Evolutionary conservation across 2,113 vertebrate genomes (phyloP).

Genomic region (Lampris megalopsis): DNA sequence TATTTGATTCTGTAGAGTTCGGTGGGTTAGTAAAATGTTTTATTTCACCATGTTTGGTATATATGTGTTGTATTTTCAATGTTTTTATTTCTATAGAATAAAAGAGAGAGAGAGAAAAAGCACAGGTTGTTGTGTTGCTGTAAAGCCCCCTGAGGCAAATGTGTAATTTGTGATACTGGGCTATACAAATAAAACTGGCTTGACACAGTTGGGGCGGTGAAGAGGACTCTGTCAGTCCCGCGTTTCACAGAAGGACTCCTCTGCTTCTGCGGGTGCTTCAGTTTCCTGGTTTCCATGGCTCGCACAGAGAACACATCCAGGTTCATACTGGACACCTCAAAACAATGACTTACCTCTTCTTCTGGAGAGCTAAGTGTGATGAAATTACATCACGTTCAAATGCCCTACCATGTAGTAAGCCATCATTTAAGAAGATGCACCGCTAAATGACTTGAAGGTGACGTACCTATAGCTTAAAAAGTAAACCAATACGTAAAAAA

Average conservation of each 20-base stretch:
- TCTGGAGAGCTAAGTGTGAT: background rate
- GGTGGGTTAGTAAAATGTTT: no score
- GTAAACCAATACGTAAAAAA: no score
- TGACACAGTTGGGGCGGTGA: background rate
- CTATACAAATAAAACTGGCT: no score
- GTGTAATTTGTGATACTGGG: no score
- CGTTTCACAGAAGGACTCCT: constrained; percentile 35
- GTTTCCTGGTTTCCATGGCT: constrained; percentile 17
- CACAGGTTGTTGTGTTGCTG: no score
- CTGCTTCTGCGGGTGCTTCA: constrained; percentile 26
- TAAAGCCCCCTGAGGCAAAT: no score
- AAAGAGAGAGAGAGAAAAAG: no score
- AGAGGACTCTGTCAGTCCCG: constrained; percentile 6
- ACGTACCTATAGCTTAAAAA: no score
- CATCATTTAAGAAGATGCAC: background rate
- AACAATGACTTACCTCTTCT: background rate
- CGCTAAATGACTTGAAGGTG: background rate
- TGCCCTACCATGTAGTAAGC: constrained; percentile 2
- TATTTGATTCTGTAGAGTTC: no score
- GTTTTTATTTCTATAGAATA: no score
- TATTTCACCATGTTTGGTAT: no score
- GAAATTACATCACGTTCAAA: background rate
- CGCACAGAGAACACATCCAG: background rate
- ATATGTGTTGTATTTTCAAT: no score
- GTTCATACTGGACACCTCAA: background rate